Evolutionary conservation across 2,113 vertebrate genomes (phyloP).

Genomic region (Synchiropus splendidus): DNA sequence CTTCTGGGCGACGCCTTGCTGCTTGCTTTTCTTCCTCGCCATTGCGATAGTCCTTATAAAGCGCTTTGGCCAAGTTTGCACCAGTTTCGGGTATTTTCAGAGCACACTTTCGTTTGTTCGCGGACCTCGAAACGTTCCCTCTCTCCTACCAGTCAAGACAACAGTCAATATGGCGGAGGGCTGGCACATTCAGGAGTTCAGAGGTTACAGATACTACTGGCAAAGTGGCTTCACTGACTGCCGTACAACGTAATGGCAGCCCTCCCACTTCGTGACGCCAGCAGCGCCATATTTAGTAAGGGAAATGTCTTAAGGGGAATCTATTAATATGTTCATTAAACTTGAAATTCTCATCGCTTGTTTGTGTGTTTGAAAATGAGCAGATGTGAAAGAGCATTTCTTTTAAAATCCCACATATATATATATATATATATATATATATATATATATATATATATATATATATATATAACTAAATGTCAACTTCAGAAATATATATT

Average conservation of each 20-base stretch:
- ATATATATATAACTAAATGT: not conserved
- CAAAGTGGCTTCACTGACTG: conserved; percentile 42
- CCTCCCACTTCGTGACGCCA: conserved; percentile 25
- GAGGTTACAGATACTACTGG: conserved; percentile 70
- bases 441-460: not conserved
- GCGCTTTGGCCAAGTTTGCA: conserved; percentile 60
- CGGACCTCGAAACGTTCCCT: conserved; percentile 64
- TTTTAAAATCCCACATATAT: no score
- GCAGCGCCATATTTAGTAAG: conserved; percentile 61
- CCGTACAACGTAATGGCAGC: not conserved
- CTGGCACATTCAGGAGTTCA: conserved; percentile 75
- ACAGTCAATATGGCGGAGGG: conserved; percentile 93
- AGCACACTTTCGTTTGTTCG: conserved; percentile 63
- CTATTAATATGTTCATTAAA: conserved; percentile 3
- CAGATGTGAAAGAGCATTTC: no score
- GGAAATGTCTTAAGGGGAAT: conserved; percentile 20
- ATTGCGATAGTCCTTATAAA: conserved; percentile 52
- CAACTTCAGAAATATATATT: not conserved
- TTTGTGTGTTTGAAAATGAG: no score
- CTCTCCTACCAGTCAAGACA: conserved; percentile 80
- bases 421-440: not conserved
- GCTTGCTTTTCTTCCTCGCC: conserved; percentile 86
- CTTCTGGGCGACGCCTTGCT: conserved; percentile 66
- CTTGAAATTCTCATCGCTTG: no score
- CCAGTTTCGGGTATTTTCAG: conserved; percentile 44